A percentile compares a stretch with the other conserved stretches of the same genome.
phyloP scores from a whole-genome alignment of 2,888 invertebrate genomes.

The Malachius bipustulatus region DNA sequence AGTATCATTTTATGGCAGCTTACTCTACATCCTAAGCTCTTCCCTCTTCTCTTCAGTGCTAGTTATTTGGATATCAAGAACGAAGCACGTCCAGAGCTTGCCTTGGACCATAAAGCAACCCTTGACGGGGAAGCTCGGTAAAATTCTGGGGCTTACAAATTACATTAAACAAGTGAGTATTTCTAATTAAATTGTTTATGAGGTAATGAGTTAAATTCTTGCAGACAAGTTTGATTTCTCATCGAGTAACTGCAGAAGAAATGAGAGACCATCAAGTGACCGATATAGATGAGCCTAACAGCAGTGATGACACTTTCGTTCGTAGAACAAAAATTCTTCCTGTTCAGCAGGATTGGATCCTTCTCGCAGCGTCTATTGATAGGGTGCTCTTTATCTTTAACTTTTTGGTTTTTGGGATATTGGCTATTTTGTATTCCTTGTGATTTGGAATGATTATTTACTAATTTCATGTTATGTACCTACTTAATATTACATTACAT shows the following conservation, averaged over 20 bases:
- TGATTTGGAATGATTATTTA: too few relatives aligned
- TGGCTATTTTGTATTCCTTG: slow-evolving; percentile 42
- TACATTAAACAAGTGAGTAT: slow-evolving; percentile 36
- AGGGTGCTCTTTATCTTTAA: slow-evolving; percentile 47
- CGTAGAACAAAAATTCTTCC: slow-evolving; percentile 22
- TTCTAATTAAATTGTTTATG: not conserved
- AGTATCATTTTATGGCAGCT: slow-evolving; percentile 47
- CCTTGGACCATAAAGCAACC: slow-evolving; percentile 42
- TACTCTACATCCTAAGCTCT: slow-evolving; percentile 42
- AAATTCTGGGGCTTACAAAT: slow-evolving; percentile 34
- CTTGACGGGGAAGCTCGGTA: slow-evolving; percentile 36
- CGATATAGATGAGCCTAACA: slow-evolving; percentile 32
- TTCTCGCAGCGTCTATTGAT: slow-evolving; percentile 51
- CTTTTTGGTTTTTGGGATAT: slow-evolving; percentile 41
- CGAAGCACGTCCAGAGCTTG: slow-evolving; percentile 36
- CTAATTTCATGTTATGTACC: too few relatives aligned
- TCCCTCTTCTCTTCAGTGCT: slow-evolving; percentile 42
- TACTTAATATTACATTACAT: too few relatives aligned
- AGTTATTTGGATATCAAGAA: slow-evolving; percentile 42
- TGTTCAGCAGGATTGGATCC: slow-evolving; percentile 49
- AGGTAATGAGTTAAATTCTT: slow-evolving; percentile 8
- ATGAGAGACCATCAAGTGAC: slow-evolving; percentile 36
- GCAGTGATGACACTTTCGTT: slow-evolving; percentile 34
- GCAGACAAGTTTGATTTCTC: slow-evolving; percentile 24
- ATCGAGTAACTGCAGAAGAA: slow-evolving; percentile 34